Evolutionary conservation across 2,888 invertebrate species (phyloP).

Genomic region (Steinernema hermaphroditum): DNA sequence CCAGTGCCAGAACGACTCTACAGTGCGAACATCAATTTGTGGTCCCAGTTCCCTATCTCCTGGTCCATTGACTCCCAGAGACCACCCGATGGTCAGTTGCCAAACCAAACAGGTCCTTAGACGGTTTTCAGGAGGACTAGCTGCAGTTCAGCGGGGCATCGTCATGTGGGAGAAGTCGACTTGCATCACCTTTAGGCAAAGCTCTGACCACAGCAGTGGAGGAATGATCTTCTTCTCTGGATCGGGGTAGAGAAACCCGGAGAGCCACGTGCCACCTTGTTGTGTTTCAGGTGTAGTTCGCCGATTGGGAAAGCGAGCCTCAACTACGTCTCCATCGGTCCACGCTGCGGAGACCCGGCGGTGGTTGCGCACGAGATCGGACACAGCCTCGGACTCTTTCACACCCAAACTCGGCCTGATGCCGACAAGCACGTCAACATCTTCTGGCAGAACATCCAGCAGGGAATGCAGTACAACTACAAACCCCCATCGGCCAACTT

Average conservation of each 20-base stretch:
- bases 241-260: too few species aligned
- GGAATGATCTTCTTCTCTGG: neutral
- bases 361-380: neutral
- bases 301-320: neutral
- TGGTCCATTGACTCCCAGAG: neutral
- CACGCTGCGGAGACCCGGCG: neutral
- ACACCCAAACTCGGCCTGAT: neutral
- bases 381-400: slow-evolving; percentile 5
- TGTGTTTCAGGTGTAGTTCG: neutral
- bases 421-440: neutral
- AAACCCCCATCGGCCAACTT: neutral
- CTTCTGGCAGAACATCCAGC: neutral
- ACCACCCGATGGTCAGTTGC: neutral
- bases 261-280: too few species aligned
- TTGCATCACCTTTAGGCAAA: neutral
- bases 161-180: neutral
- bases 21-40: neutral
- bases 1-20: neutral
- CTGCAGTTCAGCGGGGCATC: neutral
- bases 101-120: neutral
- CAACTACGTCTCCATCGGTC: slow-evolving; percentile 1
- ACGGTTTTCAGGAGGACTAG: neutral
- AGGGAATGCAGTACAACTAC: neutral
- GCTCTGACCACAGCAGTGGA: neutral
- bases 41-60: neutral